Evolutionary conservation across 2,113 vertebrate species (phyloP).

Genomic region (Microtus montanus): DNA sequence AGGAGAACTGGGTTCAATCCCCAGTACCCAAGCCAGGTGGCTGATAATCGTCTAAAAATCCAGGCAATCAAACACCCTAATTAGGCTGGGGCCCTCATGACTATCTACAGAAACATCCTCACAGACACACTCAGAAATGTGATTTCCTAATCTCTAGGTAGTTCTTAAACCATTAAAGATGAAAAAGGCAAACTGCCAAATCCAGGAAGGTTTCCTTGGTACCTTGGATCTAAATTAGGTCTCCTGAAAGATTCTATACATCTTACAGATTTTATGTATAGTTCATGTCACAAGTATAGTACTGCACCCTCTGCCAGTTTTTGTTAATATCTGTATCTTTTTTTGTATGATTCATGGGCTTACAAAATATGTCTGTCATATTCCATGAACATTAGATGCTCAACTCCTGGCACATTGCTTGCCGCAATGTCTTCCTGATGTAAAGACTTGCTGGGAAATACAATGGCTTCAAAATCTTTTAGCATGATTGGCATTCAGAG

Average conservation of each 20-base stretch:
- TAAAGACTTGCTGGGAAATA: constrained; percentile 29
- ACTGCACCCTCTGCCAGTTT: background rate
- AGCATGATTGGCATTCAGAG: background rate
- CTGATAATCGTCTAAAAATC: too few species aligned
- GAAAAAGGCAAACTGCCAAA: background rate
- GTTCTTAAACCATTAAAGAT: background rate
- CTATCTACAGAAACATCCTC: background rate
- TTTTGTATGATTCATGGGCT: background rate
- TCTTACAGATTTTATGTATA: background rate
- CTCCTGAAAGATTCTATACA: background rate
- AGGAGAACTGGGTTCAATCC: background rate
- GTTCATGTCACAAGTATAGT: background rate
- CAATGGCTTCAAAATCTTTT: background rate
- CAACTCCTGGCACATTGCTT: background rate
- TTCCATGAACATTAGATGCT: background rate
- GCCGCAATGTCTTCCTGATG: background rate
- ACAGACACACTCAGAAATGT: background rate
- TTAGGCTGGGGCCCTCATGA: too few species aligned
- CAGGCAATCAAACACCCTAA: background rate
- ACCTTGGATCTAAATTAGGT: background rate
- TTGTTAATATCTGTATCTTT: background rate
- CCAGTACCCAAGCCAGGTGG: background rate
- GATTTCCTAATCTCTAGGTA: background rate
- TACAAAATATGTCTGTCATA: background rate
- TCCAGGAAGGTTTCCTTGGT: background rate